These are phyloP conservation scores for Hydra vulgaris DNA, from an alignment of 30 jellyfish, hydroid and myxozoan genomes.

Conservation along the genomic window DNA sequence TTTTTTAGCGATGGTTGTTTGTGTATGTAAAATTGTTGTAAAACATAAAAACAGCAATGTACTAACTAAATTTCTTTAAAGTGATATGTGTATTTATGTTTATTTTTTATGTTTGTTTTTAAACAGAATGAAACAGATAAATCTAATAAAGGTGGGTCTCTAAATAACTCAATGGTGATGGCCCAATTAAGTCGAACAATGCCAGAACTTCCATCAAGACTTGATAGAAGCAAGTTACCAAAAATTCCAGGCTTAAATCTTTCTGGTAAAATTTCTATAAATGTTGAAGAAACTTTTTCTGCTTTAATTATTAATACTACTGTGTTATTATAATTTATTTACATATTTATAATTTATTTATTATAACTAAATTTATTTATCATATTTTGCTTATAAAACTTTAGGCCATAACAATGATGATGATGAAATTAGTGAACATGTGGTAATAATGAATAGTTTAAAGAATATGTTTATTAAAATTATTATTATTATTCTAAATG, in stretches of 20 bases:
- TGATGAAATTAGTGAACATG: too few relatives aligned
- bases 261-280: too few relatives aligned
- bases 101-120: background rate
- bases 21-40: background rate
- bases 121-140: background rate
- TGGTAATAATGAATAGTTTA: too few relatives aligned
- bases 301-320: background rate
- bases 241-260: slow-evolving; percentile 40
- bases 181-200: slow-evolving; percentile 28
- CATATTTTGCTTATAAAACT: background rate
- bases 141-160: slow-evolving; percentile 18
- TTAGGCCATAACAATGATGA: too few relatives aligned
- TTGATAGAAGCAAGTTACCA: slow-evolving; percentile 63
- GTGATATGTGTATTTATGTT: background rate
- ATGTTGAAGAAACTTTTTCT: background rate
- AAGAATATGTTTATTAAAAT: too few relatives aligned
- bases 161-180: slow-evolving; percentile 21
- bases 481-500: too few relatives aligned
- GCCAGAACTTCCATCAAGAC: slow-evolving; percentile 28
- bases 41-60: too few relatives aligned
- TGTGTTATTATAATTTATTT: too few relatives aligned
- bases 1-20: background rate
- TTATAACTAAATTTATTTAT: background rate
- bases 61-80: background rate
- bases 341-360: background rate